phyloP scores from a whole-genome alignment of 1,140 invertebrate genomes.

The Calephelis virginiensis region DNA sequence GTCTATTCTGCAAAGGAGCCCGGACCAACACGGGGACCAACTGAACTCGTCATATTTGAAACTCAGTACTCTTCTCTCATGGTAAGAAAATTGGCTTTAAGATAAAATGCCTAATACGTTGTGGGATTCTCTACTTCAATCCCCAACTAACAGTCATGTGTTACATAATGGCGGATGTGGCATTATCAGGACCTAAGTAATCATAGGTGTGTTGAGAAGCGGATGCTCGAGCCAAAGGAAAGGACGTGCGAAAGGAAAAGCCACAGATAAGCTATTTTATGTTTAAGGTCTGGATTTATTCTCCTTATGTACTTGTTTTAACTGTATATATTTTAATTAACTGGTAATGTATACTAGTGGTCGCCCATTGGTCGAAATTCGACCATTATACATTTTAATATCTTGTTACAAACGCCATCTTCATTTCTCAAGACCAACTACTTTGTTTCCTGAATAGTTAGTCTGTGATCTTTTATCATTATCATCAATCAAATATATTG shows the following conservation, averaged over 20 bases:
- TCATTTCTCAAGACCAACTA: no score
- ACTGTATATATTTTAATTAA: not conserved
- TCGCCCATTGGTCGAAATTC: no score
- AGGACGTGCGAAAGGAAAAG: conserved; percentile 25
- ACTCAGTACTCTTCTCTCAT: not conserved
- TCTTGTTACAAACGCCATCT: no score
- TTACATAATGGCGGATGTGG: conserved; percentile 50
- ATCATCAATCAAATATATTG: no score
- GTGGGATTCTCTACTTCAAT: not conserved
- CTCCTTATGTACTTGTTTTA: not conserved
- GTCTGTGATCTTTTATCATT: no score
- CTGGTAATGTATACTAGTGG: no score
- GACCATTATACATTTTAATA: no score
- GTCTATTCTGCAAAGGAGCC: no score
- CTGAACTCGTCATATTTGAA: no score
- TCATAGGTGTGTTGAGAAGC: conserved; percentile 55
- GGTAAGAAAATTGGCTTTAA: not conserved
- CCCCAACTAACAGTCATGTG: not conserved
- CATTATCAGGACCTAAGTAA: conserved; percentile 55
- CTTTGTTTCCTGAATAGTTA: no score
- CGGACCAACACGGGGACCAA: no score
- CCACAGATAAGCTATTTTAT: conserved; percentile 7
- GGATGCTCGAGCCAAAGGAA: conserved; percentile 30
- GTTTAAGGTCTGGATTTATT: not conserved
- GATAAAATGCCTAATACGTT: not conserved